phyloP scores from a whole-genome alignment of 2,797 vertebrate species.

The Gallinago solitaria region DNA sequence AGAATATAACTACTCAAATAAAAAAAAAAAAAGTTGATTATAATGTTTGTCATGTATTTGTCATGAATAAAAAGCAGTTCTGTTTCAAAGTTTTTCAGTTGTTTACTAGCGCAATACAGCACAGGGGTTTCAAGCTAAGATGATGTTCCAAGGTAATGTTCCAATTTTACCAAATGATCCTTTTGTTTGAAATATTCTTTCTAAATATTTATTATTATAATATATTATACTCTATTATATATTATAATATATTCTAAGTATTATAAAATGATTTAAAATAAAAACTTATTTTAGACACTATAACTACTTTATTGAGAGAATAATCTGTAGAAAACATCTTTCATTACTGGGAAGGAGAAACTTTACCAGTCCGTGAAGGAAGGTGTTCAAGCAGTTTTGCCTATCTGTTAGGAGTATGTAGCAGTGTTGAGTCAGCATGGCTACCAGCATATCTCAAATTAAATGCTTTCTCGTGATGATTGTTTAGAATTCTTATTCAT shows the following conservation, averaged over 20 bases:
- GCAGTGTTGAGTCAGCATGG: not conserved
- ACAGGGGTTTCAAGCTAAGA: not conserved
- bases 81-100: not conserved
- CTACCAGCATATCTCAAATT: not conserved
- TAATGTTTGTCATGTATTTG: not conserved
- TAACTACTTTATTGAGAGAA: not conserved
- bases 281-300: not conserved
- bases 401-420: not conserved
- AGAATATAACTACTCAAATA: not conserved
- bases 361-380: not conserved
- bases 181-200: not conserved
- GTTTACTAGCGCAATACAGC: not conserved
- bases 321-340: not conserved
- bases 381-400: not conserved
- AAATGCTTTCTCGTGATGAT: not conserved
- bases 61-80: not conserved
- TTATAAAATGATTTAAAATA: not conserved
- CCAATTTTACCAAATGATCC: not conserved
- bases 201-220: not conserved
- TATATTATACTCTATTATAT: no score
- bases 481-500: not conserved
- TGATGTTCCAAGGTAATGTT: not conserved
- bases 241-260: not conserved
- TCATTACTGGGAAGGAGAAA: not conserved
- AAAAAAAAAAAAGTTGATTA: not conserved